Base-by-base conservation (phyloP, 2,888 invertebrate genomes). In the Tenthredo livida region DNA sequence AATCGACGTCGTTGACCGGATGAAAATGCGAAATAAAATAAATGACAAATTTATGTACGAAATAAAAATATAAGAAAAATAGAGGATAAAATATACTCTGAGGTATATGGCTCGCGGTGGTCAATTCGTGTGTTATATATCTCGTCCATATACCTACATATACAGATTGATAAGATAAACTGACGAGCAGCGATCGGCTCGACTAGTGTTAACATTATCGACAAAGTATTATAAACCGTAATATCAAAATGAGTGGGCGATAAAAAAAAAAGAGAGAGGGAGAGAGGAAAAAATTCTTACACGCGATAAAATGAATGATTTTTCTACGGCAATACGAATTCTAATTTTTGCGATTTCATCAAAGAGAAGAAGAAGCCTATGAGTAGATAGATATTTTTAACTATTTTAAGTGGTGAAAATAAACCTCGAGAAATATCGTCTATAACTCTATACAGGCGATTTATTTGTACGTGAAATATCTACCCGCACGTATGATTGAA, bases 1-100 rank as follows among this genome's bases (percentile, higher is more conserved):
- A 88, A 58, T 25, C 25, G 37, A 25, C n/a, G 77, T 84, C 85
- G 88, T 72, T 25, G 7, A n/a, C 2, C 15, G 9, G 9, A 29
- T 33, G 17, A 29, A 25, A 33, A 33, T 33, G 4, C n/a, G 4
- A 4, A 33, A 4, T 33, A 3, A 25, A 1, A 73, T 21, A 50
- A 15, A 37, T n/a, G 6, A 70, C 1, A 17, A 70, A 70, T 70
- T 33, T 37, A 17, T 5, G 50, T 17, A n/a, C 1, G 15, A 25
- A 6, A 75, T 43, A 47, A 47, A 67, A 33, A n/a, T n/a, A n/a
- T n/a, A n/a, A n/a, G n/a, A n/a, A n/a, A n/a, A n/a, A n/a, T n/a
- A n/a, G 9, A 61, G 50, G 17, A n/a, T n/a, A n/a, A n/a, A 54
- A 54, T 54, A 54, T n/a, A 54, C 7, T n/a, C 7, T 54, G n/a